Base-by-base conservation (phyloP, 2,888 invertebrate species). In the Biston betularia region DNA sequence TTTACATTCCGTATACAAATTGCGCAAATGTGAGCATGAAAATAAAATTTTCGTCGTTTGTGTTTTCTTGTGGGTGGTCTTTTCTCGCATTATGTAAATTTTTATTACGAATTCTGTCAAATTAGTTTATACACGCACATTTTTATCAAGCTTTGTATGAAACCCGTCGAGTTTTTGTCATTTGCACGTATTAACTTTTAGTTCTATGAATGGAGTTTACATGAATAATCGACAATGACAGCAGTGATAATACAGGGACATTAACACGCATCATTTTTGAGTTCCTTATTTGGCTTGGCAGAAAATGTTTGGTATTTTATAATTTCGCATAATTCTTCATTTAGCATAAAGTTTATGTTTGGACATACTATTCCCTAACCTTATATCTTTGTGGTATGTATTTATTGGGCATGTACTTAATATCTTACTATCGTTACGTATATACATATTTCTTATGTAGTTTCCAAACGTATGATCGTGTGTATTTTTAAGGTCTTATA, bases 1-100 rank as follows among this genome's bases (percentile, higher is more conserved):
- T 93, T 92, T 93, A 90, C 91, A 92, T 92, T 92, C 88, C 85
- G 91, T 90, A 91, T 91, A 92, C 91, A 91, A 92, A 90, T 90
- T 90, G 89, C 85, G 83, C 88, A 87, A 92, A 92, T 90, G 89
- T 89, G 90, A 87, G 87, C 84, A 90, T 89, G 88, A 90, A 91
- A 92, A 91, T 92, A 90, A 91, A 91, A 92, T 90, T 90, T 80
- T 84, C 88, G 84, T 84, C 88, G 86, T 87, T 90, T 89, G 88
- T 90, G 88, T 89, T 89, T 89, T 86, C 89, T 89, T 87, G 85
- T 76, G 84, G 85, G 81, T 87, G 83, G 86, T 87, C 84, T 88
- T 88, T 89, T 89, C 86, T 86, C 88, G 83, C 86, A 88, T 90
- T 90, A 90, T 91, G 90, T 86, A 89, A 89, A 90, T 91, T 88